Evolutionary conservation across 2,797 vertebrate species (phyloP), one percentile per base, ranked within the genome.

Genomic region (Peromyscus nudipes): DNA sequence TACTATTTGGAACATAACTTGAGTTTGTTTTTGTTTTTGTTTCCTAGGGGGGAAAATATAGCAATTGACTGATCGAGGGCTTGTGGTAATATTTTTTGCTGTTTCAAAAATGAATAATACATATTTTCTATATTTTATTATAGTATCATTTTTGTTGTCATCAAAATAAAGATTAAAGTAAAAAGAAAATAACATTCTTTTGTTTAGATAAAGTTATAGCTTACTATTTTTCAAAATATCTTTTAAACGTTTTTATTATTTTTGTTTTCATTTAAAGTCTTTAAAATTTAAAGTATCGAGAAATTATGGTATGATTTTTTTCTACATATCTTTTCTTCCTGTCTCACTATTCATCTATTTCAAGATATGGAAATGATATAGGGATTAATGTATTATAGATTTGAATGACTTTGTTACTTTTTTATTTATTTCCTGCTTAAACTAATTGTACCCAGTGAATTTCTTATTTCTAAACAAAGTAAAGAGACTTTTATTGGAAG

Each of bases 41-140:
- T 82, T 81, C 29, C 40, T 1, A 83, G 3, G 2, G 52, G 25
- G 14, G 4, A 60, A 82, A 46, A 40, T 23, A 43, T 40, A 62
- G 8, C 13, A 57, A 5, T 11, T 19, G 1, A 29, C 4, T 83
- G 14, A 40, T 62, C 0, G 0, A 37, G 8, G 1, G 8, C 4
- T 43, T 14, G 21, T 37, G 2, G 12, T 79, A 79, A 31, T 49
- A 10, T 21, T 23, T 21, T 23, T 57, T 57, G 21, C 49, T 57
- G 13, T 29, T 62, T 82, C 62, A 37, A 40, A 82, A 82, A 40
- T 14, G 1, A 62, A 62, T 60, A 40, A 23, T 2, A 73, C 71
- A 73, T 73, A 34, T 52, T 62, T 27, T 40, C 12, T 40, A 10
- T 0, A 0, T 82, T 40, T 62, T 62, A 60, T 60, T 82, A 5